Evolutionary conservation across 2,888 invertebrate species (phyloP).

Genomic region (Eulithis prunata): DNA sequence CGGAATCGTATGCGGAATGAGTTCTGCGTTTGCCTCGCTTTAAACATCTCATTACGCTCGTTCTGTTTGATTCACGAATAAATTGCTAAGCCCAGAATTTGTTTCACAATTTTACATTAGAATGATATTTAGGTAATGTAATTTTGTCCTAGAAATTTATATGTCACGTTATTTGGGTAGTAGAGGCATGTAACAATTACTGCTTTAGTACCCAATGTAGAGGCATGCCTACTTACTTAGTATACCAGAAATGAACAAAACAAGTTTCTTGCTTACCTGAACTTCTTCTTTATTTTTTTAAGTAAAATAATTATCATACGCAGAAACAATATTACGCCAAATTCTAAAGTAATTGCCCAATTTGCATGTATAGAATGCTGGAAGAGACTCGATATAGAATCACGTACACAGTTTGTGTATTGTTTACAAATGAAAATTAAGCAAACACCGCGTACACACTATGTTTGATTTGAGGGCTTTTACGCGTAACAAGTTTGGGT

Average conservation of each 20-base stretch:
- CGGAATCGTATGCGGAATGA: conserved; percentile 8
- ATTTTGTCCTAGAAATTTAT: no score
- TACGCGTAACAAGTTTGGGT: conserved; percentile 12
- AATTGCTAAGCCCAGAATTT: conserved; percentile 7
- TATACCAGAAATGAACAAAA: neutral
- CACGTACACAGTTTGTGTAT: conserved; percentile 16
- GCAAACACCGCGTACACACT: conserved; percentile 16
- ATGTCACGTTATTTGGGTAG: no score
- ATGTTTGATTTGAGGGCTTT: conserved; percentile 24
- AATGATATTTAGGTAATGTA: neutral
- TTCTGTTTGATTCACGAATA: conserved; percentile 13
- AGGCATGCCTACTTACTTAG: no score
- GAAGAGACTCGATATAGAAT: conserved; percentile 1
- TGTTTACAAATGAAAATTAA: conserved; percentile 26
- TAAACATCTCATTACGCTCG: conserved; percentile 23
- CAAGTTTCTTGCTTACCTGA: no score
- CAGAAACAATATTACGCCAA: neutral
- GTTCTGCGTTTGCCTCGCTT: conserved; percentile 18
- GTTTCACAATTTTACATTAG: neutral
- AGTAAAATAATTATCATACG: no score
- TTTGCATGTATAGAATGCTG: neutral
- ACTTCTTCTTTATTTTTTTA: no score
- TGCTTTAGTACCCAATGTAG: no score
- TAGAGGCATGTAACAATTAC: no score
- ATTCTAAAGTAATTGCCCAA: conserved; percentile 6